Base-by-base conservation (phyloP, 2,797 vertebrate species). In the Prionace glauca region DNA sequence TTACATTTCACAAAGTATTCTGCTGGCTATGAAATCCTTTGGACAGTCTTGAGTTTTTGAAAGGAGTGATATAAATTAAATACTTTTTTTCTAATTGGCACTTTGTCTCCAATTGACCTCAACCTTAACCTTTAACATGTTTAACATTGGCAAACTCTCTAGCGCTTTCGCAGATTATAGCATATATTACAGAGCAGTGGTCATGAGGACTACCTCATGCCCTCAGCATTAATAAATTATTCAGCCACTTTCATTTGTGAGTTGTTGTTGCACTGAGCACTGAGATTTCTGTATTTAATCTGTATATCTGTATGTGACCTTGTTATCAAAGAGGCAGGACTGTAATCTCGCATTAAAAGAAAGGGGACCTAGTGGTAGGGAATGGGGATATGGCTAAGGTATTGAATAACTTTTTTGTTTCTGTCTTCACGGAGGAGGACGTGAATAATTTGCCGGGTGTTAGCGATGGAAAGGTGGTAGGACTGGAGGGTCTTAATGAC, bases 161-260 rank as follows among this genome's bases (percentile, higher is more conserved):
- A 67, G 90, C 8, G 36, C 24, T 32, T 32, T 7, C 50, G 36
- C 41, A 16, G 69, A 94, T 94, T 45, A 71, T 69, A 71, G 41
- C 24, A 24, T 24, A 94, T 71, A 41, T 26, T 94, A 24, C 65
- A 94, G 24, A 94, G 20, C 36, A 50, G 3, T 41, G 45, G 92
- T 94, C 92, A 24, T 50, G 69, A 94, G 71, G 86, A 90, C 45
- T 81, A 32, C 65, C 67, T 94, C 92, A 72, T 94, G 92, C 92
- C 67, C 72, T 36, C 9, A 72, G 69, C 67, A 29, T 36, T 72
- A 72, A 74, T 94, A 94, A 74, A 94, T 94, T 71, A 94, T 94
- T 74, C 69, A 45, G 9, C 26, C 9, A 4, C 69, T 72, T 72
- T 94, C 69, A 72, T 94, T 94, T 94, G 11, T 71, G 69, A 94